Conservation (phyloP, 2,113 vertebrate species). For the Barnardius zonarius region DNA sequence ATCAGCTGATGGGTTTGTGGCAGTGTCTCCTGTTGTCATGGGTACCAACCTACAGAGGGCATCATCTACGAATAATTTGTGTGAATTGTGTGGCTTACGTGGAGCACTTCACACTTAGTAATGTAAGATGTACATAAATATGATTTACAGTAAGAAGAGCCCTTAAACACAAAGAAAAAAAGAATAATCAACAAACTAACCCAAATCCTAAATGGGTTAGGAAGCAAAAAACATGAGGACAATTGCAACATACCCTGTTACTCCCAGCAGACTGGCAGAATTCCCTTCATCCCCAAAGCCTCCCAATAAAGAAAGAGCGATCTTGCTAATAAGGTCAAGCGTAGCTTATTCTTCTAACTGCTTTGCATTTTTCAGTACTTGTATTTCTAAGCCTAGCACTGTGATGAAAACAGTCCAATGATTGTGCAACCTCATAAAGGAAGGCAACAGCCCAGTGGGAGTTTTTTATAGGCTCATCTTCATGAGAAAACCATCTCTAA, state of each 20-base stretch:
- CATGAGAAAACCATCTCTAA: background rate
- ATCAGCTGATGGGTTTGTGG: background rate
- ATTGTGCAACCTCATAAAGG: background rate
- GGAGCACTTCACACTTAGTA: background rate
- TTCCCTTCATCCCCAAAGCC: background rate
- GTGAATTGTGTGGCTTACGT: background rate
- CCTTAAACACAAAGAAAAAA: background rate
- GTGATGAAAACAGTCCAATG: background rate
- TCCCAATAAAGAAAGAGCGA: background rate
- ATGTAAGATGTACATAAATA: rapidly evolving
- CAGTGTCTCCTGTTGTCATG: background rate
- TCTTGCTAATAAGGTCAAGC: constrained; percentile 9
- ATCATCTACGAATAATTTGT: background rate
- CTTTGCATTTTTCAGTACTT: background rate
- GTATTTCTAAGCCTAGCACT: background rate
- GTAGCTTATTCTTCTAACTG: background rate
- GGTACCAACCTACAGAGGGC: background rate
- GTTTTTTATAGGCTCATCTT: background rate
- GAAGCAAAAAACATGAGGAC: background rate
- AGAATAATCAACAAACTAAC: background rate
- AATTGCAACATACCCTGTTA: background rate
- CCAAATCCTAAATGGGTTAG: background rate
- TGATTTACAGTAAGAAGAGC: background rate
- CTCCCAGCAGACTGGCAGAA: background rate
- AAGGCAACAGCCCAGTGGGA: background rate